Conservation (phyloP, 92 coral and sea anemone species). For the Zoanthus sociatus region DNA sequence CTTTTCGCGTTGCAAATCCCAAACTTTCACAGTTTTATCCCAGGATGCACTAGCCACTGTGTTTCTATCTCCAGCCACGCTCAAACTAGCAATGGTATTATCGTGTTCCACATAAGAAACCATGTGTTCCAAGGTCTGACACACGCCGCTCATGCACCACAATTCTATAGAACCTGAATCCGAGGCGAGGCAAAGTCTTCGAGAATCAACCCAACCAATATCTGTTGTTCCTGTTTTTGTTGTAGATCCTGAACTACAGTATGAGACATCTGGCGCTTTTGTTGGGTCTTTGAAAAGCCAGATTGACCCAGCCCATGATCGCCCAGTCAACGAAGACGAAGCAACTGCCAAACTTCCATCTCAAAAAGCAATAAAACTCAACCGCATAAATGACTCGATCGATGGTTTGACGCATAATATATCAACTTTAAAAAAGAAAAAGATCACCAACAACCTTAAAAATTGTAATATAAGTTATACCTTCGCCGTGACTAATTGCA, state of each 20-base stretch:
- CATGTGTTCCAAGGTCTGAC: conserved; percentile 84
- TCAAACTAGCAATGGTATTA: conserved; percentile 79
- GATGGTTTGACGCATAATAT: not conserved
- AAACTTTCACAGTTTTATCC: conserved; percentile 90
- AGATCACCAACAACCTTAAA: not conserved
- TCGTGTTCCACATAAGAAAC: conserved; percentile 86
- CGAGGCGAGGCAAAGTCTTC: conserved; percentile 81
- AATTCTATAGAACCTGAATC: conserved; percentile 89
- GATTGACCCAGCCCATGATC: conserved; percentile 96
- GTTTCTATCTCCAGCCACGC: conserved; percentile 81
- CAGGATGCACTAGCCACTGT: conserved; percentile 88
- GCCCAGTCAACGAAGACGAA: conserved; percentile 87
- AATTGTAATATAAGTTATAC: conserved; percentile 21
- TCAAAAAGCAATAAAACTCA: conserved; percentile 1
- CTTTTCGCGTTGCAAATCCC: conserved; percentile 89
- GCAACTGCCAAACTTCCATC: conserved; percentile 92
- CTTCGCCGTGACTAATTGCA: conserved; percentile 87
- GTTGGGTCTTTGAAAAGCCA: conserved; percentile 96
- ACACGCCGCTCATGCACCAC: conserved; percentile 86
- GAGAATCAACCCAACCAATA: conserved; percentile 88
- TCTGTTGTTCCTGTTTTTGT: conserved; percentile 94
- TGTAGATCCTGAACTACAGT: conserved; percentile 81
- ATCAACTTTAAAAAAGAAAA: not conserved
- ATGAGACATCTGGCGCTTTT: conserved; percentile 90
- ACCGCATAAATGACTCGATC: not conserved